Evolutionary conservation across 35 echinoderm and acorn worm genomes (phyloP).

Genomic region (Patiria miniata): DNA sequence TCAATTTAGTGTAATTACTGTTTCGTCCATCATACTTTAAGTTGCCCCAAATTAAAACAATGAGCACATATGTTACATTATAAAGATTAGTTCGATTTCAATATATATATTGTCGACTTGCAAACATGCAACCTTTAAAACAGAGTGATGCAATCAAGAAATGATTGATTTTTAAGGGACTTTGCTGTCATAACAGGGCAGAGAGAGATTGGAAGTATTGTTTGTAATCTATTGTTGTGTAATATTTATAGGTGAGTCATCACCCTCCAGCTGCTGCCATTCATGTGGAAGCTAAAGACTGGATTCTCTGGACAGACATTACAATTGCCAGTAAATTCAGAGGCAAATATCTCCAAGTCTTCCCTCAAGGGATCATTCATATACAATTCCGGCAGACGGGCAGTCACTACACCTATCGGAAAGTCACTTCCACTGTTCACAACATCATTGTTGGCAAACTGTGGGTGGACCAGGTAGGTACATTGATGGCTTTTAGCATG

Average conservation of each 20-base stretch:
- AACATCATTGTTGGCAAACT: slow-evolving; percentile 99
- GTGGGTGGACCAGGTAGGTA: slow-evolving; percentile 95
- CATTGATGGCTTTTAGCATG: not conserved
- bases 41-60: too few relatives aligned
- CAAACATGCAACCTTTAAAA: too few relatives aligned
- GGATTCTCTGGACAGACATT: slow-evolving; percentile 88
- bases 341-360: slow-evolving; percentile 96
- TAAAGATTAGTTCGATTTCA: too few relatives aligned
- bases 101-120: too few relatives aligned
- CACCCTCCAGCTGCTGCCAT: slow-evolving; percentile 96
- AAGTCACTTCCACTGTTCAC: slow-evolving; percentile 90
- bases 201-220: too few relatives aligned
- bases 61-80: too few relatives aligned
- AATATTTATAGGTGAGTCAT: slow-evolving; percentile 81
- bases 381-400: slow-evolving; percentile 87
- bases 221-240: not conserved
- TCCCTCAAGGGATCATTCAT: slow-evolving; percentile 93
- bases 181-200: too few relatives aligned
- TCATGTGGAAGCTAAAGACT: slow-evolving; percentile 90
- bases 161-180: too few relatives aligned
- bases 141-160: too few relatives aligned
- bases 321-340: slow-evolving; percentile 99
- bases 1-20: too few relatives aligned
- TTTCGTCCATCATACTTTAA: too few relatives aligned
- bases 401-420: slow-evolving; percentile 92